Conservation (phyloP, 2,888 invertebrate genomes). For the Onchidella celtica region DNA sequence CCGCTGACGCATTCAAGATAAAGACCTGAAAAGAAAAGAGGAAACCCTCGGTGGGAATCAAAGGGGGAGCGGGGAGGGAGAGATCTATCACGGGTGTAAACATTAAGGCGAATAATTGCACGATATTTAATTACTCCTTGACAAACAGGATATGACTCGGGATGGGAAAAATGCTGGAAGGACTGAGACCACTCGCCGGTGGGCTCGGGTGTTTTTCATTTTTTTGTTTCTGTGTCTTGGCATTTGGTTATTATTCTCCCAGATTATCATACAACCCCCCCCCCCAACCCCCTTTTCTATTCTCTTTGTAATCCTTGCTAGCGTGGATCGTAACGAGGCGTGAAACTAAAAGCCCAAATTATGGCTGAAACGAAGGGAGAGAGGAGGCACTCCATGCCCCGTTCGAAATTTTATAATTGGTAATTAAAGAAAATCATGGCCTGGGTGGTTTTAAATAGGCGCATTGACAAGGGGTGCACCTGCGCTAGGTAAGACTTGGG, state of each 20-base stretch:
- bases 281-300: neutral
- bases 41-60: no score
- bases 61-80: neutral
- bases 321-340: neutral
- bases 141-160: slow-evolving; percentile 23
- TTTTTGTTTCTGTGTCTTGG: no score
- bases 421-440: slow-evolving; percentile 11
- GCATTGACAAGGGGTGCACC: no score
- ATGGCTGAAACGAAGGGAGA: neutral
- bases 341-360: slow-evolving; percentile 13
- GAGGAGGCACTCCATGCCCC: neutral
- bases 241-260: no score
- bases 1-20: slow-evolving; percentile 15
- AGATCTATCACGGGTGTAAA: slow-evolving; percentile 14
- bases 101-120: slow-evolving; percentile 23
- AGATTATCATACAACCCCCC: no score
- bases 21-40: slow-evolving; percentile 22
- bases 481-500: neutral
- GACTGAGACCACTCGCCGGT: no score
- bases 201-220: no score
- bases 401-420: slow-evolving; percentile 7
- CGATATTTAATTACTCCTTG: slow-evolving; percentile 33
- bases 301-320: neutral
- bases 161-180: no score
- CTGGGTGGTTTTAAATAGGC: no score